Conservation (phyloP, 2,888 invertebrate species). For the Linyphia triangularis region DNA sequence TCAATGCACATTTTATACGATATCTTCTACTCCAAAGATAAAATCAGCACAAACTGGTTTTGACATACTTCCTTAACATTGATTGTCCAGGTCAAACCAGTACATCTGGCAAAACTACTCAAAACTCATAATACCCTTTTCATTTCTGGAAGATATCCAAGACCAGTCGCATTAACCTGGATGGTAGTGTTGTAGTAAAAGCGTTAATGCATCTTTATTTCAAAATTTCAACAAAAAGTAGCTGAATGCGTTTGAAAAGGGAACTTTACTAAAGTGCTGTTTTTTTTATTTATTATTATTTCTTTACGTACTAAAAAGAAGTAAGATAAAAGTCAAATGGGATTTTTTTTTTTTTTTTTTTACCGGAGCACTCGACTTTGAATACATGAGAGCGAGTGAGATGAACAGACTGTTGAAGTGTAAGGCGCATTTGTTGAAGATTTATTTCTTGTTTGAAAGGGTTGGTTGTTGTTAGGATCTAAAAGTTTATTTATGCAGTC, state of each 20-base stretch:
- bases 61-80: no score
- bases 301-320: neutral
- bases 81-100: no score
- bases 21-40: no score
- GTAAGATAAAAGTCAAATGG: neutral
- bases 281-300: neutral
- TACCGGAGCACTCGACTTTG: neutral
- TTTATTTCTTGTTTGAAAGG: neutral
- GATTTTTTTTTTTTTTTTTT: neutral
- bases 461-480: neutral
- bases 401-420: neutral
- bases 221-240: neutral
- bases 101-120: no score
- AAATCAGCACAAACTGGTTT: no score
- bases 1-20: no score
- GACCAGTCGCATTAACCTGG: neutral
- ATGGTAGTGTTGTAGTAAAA: neutral
- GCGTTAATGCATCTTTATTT: neutral
- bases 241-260: no score
- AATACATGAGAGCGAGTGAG: neutral
- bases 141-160: no score
- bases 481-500: neutral
- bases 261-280: neutral
- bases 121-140: no score
- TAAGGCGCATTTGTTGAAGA: neutral